These are phyloP conservation scores for Epizoanthus ramosus DNA, from an alignment of 92 coral and sea anemone genomes.

Conservation along the genomic window DNA sequence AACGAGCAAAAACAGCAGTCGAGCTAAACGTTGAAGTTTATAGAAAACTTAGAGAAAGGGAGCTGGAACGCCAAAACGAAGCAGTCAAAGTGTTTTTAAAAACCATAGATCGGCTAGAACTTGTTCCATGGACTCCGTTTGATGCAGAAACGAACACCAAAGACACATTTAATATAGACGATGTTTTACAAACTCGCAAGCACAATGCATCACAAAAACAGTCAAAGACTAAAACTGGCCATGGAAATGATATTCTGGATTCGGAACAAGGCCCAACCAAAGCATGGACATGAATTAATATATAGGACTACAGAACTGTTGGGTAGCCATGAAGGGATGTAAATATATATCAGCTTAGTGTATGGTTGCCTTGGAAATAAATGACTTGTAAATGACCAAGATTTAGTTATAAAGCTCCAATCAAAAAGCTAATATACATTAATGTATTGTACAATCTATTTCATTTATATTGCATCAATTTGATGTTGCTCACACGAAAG, in stretches of 20 bases:
- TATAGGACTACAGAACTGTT: background rate
- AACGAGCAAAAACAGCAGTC: constrained; percentile 14
- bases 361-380: too few species aligned
- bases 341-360: background rate
- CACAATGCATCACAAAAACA: background rate
- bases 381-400: too few species aligned
- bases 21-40: constrained; percentile 66
- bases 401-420: too few species aligned
- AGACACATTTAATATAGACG: background rate
- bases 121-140: constrained; percentile 80
- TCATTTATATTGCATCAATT: too few species aligned
- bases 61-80: constrained; percentile 62
- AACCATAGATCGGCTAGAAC: constrained; percentile 68
- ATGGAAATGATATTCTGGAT: constrained; percentile 3
- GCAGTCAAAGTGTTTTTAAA: constrained; percentile 71
- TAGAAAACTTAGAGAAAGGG: constrained; percentile 63
- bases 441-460: too few species aligned
- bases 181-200: constrained; percentile 12
- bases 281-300: background rate
- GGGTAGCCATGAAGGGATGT: background rate
- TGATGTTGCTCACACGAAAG: too few species aligned
- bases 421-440: too few species aligned
- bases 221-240: background rate
- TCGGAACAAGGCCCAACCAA: constrained; percentile 1
- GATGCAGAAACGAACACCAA: constrained; percentile 31